phyloP scores from a whole-genome alignment of 2,888 invertebrate species.

The Allygus modestus region DNA sequence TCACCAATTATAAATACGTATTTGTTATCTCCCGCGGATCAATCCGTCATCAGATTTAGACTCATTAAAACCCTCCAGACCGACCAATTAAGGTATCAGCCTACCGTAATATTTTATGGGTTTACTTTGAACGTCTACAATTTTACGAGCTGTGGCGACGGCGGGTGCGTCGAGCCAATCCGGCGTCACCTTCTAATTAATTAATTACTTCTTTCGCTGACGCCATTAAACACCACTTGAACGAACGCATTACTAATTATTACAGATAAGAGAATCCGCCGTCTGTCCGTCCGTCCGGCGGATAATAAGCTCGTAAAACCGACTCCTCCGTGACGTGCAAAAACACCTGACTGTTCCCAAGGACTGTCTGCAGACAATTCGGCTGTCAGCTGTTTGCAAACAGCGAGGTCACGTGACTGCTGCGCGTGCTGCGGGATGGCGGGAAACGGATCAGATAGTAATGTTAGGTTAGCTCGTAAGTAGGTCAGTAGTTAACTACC shows the following conservation, averaged over 20 bases:
- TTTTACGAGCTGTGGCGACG: slow-evolving; percentile 7
- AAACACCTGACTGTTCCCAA: slow-evolving; percentile 1
- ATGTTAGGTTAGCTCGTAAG: slow-evolving; percentile 37
- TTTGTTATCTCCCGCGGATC: neutral
- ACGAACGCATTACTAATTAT: slow-evolving; percentile 14
- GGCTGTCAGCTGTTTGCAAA: slow-evolving; percentile 23
- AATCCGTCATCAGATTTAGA: neutral
- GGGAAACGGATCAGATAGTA: slow-evolving; percentile 28
- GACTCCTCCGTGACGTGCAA: neutral
- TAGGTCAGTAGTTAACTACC: slow-evolving; percentile 37
- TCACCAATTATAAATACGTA: no score
- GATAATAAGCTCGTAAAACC: slow-evolving; percentile 22
- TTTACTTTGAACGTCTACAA: slow-evolving; percentile 13
- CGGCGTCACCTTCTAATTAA: slow-evolving; percentile 38
- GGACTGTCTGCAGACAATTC: slow-evolving; percentile 5
- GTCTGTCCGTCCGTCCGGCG: neutral
- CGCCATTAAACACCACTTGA: slow-evolving; percentile 23
- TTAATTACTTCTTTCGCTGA: slow-evolving; percentile 35
- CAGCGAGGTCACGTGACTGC: slow-evolving; percentile 26
- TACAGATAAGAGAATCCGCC: slow-evolving; percentile 8
- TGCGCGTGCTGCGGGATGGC: slow-evolving; percentile 2
- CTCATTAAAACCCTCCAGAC: neutral
- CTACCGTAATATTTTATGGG: slow-evolving; percentile 28
- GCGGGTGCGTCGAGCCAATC: neutral
- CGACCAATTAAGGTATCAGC: neutral